Percentiles rank a stretch among this genome's conserved stretches.
phyloP scores from a whole-genome alignment of 1,140 invertebrate species.

The Globodera ellingtonae region DNA sequence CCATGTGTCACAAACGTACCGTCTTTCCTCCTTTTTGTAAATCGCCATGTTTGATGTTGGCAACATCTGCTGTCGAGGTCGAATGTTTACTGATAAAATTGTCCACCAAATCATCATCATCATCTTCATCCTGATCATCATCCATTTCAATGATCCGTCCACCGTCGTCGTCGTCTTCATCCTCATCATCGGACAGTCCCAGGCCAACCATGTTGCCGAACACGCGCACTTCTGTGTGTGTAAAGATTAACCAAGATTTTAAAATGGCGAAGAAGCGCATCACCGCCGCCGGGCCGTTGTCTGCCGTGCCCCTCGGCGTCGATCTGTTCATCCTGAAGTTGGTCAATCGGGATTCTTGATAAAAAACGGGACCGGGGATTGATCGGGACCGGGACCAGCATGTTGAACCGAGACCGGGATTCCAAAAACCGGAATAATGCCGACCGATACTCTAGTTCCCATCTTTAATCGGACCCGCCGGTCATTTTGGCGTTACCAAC shows the following conservation, averaged over 20 bases:
- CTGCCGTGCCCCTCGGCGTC: background rate
- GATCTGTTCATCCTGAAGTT: background rate
- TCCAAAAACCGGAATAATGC: too few species aligned
- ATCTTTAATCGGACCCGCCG: too few species aligned
- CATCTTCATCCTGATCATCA: conserved; percentile 27
- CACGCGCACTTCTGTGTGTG: conserved; percentile 33
- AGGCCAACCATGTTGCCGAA: conserved; percentile 53
- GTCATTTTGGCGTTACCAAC: too few species aligned
- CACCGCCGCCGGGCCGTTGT: background rate
- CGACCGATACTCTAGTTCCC: too few species aligned
- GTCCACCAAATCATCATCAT: conserved; percentile 35
- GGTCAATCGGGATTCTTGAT: too few species aligned
- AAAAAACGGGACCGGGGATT: too few species aligned
- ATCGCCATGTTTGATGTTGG: background rate
- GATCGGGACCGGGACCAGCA: too few species aligned
- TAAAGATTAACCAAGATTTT: background rate
- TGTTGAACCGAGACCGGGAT: too few species aligned
- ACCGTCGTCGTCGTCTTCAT: conserved; percentile 44
- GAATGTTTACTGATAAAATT: background rate
- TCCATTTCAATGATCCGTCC: conserved; percentile 23
- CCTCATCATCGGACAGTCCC: conserved; percentile 52
- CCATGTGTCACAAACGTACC: too few species aligned
- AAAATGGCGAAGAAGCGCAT: background rate
- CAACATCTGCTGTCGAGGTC: background rate
- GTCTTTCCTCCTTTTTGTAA: too few species aligned